Evolutionary conservation across 2,888 invertebrate species (phyloP).

Genomic region (Andrena hattorfiana): DNA sequence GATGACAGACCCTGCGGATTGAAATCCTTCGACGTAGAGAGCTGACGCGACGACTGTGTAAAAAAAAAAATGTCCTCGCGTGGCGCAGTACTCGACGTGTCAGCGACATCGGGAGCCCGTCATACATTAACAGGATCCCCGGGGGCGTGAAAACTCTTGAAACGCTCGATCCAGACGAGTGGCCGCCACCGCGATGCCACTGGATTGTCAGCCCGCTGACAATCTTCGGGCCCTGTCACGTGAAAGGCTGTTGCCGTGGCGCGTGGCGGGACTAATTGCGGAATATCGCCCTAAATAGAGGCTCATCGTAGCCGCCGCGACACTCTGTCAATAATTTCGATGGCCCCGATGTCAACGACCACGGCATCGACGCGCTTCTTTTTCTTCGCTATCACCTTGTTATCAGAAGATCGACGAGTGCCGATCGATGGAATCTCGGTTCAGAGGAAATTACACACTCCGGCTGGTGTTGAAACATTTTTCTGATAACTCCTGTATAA

Average conservation of each 20-base stretch:
- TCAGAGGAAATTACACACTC: not conserved
- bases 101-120: slow-evolving; percentile 38
- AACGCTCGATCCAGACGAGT: slow-evolving; percentile 58
- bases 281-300: slow-evolving; percentile 50
- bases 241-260: slow-evolving; percentile 34
- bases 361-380: slow-evolving; percentile 44
- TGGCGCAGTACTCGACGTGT: slow-evolving; percentile 44
- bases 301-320: slow-evolving; percentile 29
- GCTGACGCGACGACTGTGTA: not conserved
- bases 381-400: slow-evolving; percentile 10
- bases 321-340: slow-evolving; percentile 63
- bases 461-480: not conserved
- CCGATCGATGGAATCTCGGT: not conserved
- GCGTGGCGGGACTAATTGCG: slow-evolving; percentile 56
- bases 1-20: slow-evolving; percentile 37
- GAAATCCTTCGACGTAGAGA: slow-evolving; percentile 34
- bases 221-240: slow-evolving; percentile 43
- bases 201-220: slow-evolving; percentile 63
- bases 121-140: slow-evolving; percentile 60
- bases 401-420: slow-evolving; percentile 12
- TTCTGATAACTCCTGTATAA: too few species aligned
- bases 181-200: slow-evolving; percentile 44
- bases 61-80: slow-evolving; percentile 27
- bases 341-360: slow-evolving; percentile 30
- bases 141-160: slow-evolving; percentile 58